These are phyloP conservation scores for Myotis yumanensis DNA, from an alignment of 2,113 vertebrate genomes.

Conservation along the genomic window DNA sequence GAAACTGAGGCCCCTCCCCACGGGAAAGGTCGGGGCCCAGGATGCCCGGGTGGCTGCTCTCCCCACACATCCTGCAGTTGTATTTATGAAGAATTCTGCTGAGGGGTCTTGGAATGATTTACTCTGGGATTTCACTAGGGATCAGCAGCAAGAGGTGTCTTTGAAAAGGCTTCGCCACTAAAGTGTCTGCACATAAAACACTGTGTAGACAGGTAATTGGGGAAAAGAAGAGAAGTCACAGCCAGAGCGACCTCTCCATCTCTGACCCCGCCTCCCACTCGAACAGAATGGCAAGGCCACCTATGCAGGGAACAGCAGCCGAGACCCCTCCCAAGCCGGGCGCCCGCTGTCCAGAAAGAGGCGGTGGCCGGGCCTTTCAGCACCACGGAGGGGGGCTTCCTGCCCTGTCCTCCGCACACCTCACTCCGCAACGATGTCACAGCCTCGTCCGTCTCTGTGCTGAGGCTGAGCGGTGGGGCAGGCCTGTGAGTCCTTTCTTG, in stretches of 20 bases:
- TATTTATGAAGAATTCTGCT: not conserved
- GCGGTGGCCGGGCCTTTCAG: not conserved
- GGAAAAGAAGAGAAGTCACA: not conserved
- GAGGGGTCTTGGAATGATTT: not conserved
- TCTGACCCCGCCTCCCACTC: accelerated
- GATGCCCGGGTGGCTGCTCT: not conserved
- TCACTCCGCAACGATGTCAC: accelerated
- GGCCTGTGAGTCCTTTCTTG: not conserved
- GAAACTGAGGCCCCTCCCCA: not conserved
- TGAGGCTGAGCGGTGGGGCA: not conserved
- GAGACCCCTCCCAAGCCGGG: not conserved
- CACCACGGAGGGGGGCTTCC: not conserved
- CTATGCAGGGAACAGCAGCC: not conserved
- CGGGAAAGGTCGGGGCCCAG: not conserved
- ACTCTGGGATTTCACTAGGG: constrained; percentile 23
- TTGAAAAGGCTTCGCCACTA: constrained; percentile 12
- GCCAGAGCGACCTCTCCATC: not conserved
- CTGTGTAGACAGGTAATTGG: constrained; percentile 33
- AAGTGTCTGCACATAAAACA: constrained; percentile 6
- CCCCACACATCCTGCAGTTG: not conserved
- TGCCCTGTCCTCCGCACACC: accelerated
- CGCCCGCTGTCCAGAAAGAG: not conserved
- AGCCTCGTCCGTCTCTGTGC: not conserved
- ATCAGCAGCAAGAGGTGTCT: not conserved
- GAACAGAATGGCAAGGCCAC: not conserved